Evolutionary conservation across 2,888 invertebrate species (phyloP), one percentile per base, ranked within the genome.

Genomic region (Phyllotreta cruciferae): DNA sequence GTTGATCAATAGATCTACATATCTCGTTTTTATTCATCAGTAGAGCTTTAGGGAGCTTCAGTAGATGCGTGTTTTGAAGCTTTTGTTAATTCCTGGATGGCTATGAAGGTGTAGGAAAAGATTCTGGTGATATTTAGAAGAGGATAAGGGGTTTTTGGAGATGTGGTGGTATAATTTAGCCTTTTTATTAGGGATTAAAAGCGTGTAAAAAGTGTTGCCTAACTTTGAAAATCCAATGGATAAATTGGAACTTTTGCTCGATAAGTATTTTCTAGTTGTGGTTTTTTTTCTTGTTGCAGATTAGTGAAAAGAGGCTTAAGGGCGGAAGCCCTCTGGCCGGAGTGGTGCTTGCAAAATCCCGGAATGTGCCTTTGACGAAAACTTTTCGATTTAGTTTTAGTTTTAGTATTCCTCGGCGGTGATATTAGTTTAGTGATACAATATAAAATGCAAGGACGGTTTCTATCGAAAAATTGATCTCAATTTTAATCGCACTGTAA

Each of bases 331-430:
- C 83, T 91, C 74, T 90, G 91, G 89, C 91, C 91, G 11, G 85
- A 86, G 68, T 91, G 90, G 90, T 92, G 91, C 77, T 83, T 86
- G 37, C 89, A 91, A 77, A 90, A 91, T 80, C 90, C 90, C 37
- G 87, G 88, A 72, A 86, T 88, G 79, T 90, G 90, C 82, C 88
- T 88, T 82, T 82, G 79, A 80, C 76, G 69, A 62, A 60, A 49
- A 42, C 45, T 49, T 49, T 37, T 36, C 9, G 14, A 24, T 10
- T 14, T 60, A 55, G 57, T 42, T 34, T 41, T 54, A 54, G 58
- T 13, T 41, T 42, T 38, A 50, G 41, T 57, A 49, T 56, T 45
- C 62, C 53, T 66, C 68, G 70, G 70, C 70, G 67, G 73, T 73
- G 73, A 73, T 73, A 73, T 71, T 73, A 73, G 72, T 64, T 67